phyloP scores from a whole-genome alignment of 2,113 vertebrate genomes.

The Egretta garzetta region DNA sequence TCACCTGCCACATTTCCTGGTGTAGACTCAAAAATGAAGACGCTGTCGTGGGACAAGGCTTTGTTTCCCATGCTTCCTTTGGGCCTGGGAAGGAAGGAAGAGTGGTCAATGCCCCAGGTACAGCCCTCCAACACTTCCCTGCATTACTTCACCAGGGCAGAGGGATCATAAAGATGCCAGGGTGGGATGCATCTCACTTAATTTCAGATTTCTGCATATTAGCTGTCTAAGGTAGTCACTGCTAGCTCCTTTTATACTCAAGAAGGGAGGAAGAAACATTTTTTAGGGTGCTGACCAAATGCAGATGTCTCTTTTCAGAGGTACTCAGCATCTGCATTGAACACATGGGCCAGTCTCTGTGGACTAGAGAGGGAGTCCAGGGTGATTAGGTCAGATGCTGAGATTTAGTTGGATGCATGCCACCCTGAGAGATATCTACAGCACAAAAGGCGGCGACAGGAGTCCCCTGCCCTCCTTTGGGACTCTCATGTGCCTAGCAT shows the following conservation, averaged over 20 bases:
- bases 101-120: not conserved
- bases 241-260: not conserved
- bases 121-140: not conserved
- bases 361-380: not conserved
- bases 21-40: conserved; percentile 81
- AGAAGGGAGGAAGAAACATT: not conserved
- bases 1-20: conserved; percentile 70
- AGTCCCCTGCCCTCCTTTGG: not conserved
- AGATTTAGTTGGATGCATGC: not conserved
- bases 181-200: not conserved
- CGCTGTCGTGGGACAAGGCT: conserved; percentile 88
- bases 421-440: not conserved
- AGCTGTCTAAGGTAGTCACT: not conserved
- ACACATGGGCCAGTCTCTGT: not conserved
- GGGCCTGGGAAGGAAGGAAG: conserved; percentile 70
- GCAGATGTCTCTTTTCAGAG: not conserved
- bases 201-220: not conserved
- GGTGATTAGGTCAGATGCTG: not conserved
- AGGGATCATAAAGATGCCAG: not conserved
- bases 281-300: not conserved
- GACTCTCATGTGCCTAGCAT: not conserved
- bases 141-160: not conserved
- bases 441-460: accelerated
- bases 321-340: not conserved
- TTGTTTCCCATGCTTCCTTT: conserved; percentile 84